Conservation (phyloP, 2,113 vertebrate species). For the Thamnaconus septentrionalis region DNA sequence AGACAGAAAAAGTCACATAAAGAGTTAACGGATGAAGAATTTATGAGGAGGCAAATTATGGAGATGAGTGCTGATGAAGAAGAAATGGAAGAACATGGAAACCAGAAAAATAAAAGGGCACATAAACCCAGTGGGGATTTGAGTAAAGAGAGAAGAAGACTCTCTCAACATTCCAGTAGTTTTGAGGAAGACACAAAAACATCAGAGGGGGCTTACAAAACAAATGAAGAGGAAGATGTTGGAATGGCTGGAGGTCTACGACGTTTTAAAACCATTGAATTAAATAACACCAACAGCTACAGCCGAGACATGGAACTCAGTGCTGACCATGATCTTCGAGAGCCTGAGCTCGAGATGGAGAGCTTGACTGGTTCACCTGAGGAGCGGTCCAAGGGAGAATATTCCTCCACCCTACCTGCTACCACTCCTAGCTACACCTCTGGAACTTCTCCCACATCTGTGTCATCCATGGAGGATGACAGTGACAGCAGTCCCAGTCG, state of each 20-base stretch:
- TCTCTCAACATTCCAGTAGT: conserved; percentile 83
- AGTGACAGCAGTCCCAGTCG: conserved; percentile 98
- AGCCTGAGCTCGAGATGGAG: conserved; percentile 98
- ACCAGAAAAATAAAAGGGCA: conserved; percentile 74
- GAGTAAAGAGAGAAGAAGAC: conserved; percentile 86
- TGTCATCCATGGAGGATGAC: conserved; percentile 97
- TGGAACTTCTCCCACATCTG: conserved; percentile 94
- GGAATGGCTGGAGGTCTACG: conserved; percentile 87
- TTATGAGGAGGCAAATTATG: conserved; percentile 95
- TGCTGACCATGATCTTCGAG: conserved; percentile 84
- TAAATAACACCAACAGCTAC: conserved; percentile 92
- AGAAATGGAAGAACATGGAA: conserved; percentile 82
- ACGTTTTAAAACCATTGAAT: conserved; percentile 96
- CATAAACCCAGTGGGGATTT: conserved; percentile 82
- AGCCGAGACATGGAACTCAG: conserved; percentile 86
- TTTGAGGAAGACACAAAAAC: conserved; percentile 86
- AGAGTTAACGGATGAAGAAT: conserved; percentile 89
- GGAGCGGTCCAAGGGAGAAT: conserved; percentile 93
- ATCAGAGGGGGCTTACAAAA: conserved; percentile 68
- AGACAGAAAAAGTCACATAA: conserved; percentile 80
- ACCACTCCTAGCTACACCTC: conserved; percentile 97
- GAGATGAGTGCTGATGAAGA: conserved; percentile 99
- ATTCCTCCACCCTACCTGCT: conserved; percentile 94
- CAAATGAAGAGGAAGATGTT: conserved; percentile 71
- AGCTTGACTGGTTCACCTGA: conserved; percentile 96